A percentile compares a stretch with the other conserved stretches of the same genome.
phyloP scores from a whole-genome alignment of 2,113 vertebrate genomes.

The Leptocoma aspasia region DNA sequence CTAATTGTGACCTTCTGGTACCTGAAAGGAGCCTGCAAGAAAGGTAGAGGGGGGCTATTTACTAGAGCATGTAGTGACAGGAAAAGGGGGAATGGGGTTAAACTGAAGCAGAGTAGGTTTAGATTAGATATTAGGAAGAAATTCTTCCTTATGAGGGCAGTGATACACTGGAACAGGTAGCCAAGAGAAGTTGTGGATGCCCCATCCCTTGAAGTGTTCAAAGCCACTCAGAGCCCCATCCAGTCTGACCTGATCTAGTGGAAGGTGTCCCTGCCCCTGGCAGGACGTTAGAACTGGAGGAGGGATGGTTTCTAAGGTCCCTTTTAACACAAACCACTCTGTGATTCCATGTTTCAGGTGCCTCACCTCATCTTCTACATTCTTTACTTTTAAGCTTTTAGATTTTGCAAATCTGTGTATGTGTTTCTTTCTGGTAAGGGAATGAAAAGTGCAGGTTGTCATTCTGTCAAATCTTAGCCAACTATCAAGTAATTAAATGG shows the following conservation, averaged over 20 bases:
- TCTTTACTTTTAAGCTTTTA: neutral
- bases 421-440: neutral
- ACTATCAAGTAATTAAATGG: neutral
- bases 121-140: neutral
- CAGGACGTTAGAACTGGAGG: neutral
- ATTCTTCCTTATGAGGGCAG: neutral
- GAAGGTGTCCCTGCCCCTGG: neutral
- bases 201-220: neutral
- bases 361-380: rapidly evolving
- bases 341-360: neutral
- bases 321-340: neutral
- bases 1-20: neutral
- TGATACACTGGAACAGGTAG: neutral
- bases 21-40: neutral
- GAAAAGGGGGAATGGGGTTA: neutral
- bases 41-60: neutral
- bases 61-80: neutral
- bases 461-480: neutral
- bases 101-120: neutral
- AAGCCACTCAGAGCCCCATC: neutral
- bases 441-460: neutral
- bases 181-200: neutral
- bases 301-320: neutral
- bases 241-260: neutral
- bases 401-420: neutral